Evolutionary conservation across 2,113 vertebrate genomes (phyloP).

Genomic region (Lonchura striata): DNA sequence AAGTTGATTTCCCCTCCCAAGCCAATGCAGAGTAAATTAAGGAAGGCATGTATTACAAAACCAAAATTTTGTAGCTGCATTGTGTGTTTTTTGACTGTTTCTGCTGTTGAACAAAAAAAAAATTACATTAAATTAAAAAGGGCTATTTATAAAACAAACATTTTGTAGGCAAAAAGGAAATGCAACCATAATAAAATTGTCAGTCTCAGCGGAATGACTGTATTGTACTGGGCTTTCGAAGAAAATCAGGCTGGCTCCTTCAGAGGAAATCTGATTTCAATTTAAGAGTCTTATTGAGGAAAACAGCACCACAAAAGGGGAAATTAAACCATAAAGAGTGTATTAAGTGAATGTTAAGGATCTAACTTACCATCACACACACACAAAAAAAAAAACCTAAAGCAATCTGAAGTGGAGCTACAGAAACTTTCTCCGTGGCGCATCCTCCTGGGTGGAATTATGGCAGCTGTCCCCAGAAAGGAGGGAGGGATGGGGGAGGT

Average conservation of each 20-base stretch:
- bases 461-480: constrained; percentile 3
- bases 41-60: not conserved
- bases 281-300: constrained; percentile 72
- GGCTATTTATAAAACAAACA: constrained; percentile 62
- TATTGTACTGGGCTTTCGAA: constrained; percentile 54
- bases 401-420: constrained; percentile 53
- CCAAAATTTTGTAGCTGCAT: constrained; percentile 16
- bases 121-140: constrained; percentile 52
- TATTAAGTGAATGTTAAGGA: constrained; percentile 74
- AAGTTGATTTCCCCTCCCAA: constrained; percentile 10
- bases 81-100: constrained; percentile 23
- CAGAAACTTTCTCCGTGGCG: not conserved
- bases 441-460: not conserved
- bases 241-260: constrained; percentile 70
- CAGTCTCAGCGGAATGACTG: constrained; percentile 53
- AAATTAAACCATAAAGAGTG: constrained; percentile 82
- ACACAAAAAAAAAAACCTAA: not conserved
- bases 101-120: constrained; percentile 18
- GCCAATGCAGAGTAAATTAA: not conserved
- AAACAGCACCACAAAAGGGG: constrained; percentile 72
- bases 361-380: constrained; percentile 61
- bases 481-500: not conserved
- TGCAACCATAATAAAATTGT: constrained; percentile 34
- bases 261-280: constrained; percentile 77
- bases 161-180: constrained; percentile 56